Evolutionary conservation across 2,113 vertebrate species (phyloP).

Genomic region (Bambusicola thoracicus): DNA sequence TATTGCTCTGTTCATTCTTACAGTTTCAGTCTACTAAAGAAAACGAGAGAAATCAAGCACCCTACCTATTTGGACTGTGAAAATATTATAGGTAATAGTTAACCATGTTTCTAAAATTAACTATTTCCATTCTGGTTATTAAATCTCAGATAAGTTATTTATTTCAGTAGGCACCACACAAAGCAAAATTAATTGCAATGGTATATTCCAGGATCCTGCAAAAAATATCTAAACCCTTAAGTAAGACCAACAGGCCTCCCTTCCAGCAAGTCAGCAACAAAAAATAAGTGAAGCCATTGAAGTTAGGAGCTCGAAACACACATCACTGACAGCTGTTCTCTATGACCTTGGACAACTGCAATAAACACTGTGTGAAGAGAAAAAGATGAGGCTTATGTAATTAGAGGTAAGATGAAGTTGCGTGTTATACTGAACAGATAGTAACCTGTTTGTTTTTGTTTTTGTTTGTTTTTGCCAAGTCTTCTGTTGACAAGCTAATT

Average conservation of each 20-base stretch:
- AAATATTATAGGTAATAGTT: background rate
- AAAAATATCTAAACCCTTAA: background rate
- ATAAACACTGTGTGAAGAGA: background rate
- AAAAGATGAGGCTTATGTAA: background rate
- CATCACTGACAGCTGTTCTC: background rate
- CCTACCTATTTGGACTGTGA: background rate
- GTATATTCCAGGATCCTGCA: background rate
- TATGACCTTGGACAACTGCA: background rate
- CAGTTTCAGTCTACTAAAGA: background rate
- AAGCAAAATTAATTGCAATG: background rate
- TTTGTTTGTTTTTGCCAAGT: background rate
- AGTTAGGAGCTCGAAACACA: background rate
- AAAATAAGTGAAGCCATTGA: background rate
- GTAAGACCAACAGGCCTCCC: background rate
- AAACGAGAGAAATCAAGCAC: background rate
- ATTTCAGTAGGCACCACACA: background rate
- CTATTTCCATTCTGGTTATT: background rate
- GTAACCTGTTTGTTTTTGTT: background rate
- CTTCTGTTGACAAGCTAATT: background rate
- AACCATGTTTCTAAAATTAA: background rate
- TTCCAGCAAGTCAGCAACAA: background rate
- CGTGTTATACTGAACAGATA: background rate
- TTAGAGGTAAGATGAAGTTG: background rate
- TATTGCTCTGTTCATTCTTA: background rate
- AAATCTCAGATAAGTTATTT: background rate